Evolutionary conservation across 1,140 invertebrate genomes (phyloP), one percentile per base, ranked within the genome.

Genomic region (Spodoptera frugiperda): DNA sequence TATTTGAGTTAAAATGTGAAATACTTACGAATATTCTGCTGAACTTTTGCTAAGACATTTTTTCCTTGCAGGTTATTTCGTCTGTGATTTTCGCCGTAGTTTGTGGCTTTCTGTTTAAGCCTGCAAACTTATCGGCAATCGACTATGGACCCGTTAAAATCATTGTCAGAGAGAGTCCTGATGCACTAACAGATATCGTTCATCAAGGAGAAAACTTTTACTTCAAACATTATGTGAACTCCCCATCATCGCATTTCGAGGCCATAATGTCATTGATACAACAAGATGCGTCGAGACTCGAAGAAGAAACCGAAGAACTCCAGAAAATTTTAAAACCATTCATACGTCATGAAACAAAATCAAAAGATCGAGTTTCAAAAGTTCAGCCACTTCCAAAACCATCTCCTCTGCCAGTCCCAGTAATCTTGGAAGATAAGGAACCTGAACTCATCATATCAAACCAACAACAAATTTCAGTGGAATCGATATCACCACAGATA

Each of bases 141-240:
- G 46, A 48, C n/a, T 39, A 59, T 70, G 44, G 57, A 15, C n/a
- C 75, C 44, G 49, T 77, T 30, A 19, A 68, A 44, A 77, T 77
- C n/a, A 51, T 48, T 25, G 46, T 77, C 33, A 71, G 61, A 15
- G 55, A 77, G 39, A 71, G 71, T 53, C 71, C 71, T 17, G 71
- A 61, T 12, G 12, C 65, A n/a, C 25, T n/a, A 6, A 53, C 73
- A 4, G 65, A 79, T 15, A 76, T 84, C 25, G 51, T 80, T 8
- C 82, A 82, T 48, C 76, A 87, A 72, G 85, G 83, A 44, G 77
- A 79, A 14, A 87, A 87, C 70, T 75, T 85, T 10, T 85, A 84
- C 57, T 84, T 82, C 70, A 81, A 84, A 33, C 81, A 85, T 75
- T 75, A 84, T 67, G 67, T 83, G 46, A 67, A 19, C 19, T 46